Evolutionary conservation across 1,140 invertebrate species (phyloP).

Genomic region (Copidosoma floridanum): DNA sequence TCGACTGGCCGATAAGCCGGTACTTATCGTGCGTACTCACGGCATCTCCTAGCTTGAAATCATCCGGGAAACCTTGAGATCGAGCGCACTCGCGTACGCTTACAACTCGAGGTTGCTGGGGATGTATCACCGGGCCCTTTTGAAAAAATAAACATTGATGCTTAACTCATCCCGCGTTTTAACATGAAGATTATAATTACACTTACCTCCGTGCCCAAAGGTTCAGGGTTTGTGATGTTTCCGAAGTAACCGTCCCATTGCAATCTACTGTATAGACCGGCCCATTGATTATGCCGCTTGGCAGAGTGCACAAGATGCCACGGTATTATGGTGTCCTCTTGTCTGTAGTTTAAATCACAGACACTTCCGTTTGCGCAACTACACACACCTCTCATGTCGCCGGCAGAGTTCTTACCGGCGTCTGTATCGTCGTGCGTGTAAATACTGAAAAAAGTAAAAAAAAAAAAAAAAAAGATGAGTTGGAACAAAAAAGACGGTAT

Average conservation of each 20-base stretch:
- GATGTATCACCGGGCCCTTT: conserved; percentile 24
- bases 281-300: conserved; percentile 84
- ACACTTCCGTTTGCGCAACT: conserved; percentile 64
- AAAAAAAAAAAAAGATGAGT: neutral
- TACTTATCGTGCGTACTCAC: conserved; percentile 69
- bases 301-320: conserved; percentile 90
- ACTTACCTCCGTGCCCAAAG: conserved; percentile 80
- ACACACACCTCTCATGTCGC: conserved; percentile 76
- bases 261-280: conserved; percentile 69
- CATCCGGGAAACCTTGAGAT: conserved; percentile 83
- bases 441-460: conserved; percentile 43
- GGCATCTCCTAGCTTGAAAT: conserved; percentile 72
- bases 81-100: conserved; percentile 72
- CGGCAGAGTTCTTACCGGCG: conserved; percentile 61
- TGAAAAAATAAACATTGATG: no score
- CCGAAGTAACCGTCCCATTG: conserved; percentile 87
- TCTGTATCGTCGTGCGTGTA: conserved; percentile 73
- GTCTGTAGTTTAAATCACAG: conserved; percentile 72
- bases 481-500: neutral
- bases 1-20: conserved; percentile 83
- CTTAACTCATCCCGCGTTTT: no score
- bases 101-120: conserved; percentile 1
- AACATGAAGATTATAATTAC: neutral
- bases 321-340: conserved; percentile 82
- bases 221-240: conserved; percentile 85